Evolutionary conservation across 2,113 vertebrate genomes (phyloP).

Genomic region (Scalopus aquaticus): DNA sequence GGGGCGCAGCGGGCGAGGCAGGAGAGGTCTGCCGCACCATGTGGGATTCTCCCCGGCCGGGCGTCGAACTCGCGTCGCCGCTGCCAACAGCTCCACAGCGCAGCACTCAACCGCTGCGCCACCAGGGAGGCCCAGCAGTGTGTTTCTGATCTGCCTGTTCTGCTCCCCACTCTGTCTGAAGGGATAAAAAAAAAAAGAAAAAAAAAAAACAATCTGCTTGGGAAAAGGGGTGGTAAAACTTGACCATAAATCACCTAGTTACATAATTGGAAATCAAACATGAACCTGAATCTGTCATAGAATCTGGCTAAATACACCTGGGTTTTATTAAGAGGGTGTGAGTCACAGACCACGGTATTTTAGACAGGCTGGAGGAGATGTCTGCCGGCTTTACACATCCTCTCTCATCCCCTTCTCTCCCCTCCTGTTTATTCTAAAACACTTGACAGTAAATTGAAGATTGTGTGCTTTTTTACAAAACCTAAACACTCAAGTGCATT

Average conservation of each 20-base stretch:
- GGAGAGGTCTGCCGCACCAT: too few relatives aligned
- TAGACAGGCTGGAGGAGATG: slow-evolving; percentile 77
- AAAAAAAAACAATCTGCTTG: too few relatives aligned
- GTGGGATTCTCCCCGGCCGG: too few relatives aligned
- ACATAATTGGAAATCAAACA: slow-evolving; percentile 88
- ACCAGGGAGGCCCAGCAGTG: too few relatives aligned
- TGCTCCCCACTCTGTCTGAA: too few relatives aligned
- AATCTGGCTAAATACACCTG: slow-evolving; percentile 85
- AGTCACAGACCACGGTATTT: slow-evolving; percentile 84
- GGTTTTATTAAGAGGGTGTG: slow-evolving; percentile 85
- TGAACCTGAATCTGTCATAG: slow-evolving; percentile 78
- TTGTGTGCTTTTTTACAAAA: background rate
- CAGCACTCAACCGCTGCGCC: too few relatives aligned
- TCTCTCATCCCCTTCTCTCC: background rate
- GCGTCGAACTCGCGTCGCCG: too few relatives aligned
- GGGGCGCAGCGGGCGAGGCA: too few relatives aligned
- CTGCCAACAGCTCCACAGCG: too few relatives aligned
- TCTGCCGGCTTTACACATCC: background rate
- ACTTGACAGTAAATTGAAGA: background rate
- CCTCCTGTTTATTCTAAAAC: background rate
- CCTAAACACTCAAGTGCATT: background rate
- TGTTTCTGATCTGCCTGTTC: too few relatives aligned
- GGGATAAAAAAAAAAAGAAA: too few relatives aligned
- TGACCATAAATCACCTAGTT: slow-evolving; percentile 85
- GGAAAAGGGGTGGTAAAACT: slow-evolving; percentile 79